phyloP scores from a whole-genome alignment of 2,888 invertebrate species.

The Nebria brevicollis region DNA sequence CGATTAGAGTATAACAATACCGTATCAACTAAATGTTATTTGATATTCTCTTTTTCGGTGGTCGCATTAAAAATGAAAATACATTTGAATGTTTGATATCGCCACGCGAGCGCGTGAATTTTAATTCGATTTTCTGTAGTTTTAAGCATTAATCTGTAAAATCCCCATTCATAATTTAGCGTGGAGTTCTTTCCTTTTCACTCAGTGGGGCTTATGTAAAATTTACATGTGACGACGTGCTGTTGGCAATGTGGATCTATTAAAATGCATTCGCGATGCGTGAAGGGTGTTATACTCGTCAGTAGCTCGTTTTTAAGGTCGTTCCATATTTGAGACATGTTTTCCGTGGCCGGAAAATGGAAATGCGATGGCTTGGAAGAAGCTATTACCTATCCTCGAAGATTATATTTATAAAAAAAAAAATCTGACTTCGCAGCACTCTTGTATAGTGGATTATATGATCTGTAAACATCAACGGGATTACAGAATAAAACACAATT shows the following conservation, averaged over 20 bases:
- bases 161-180: conserved; percentile 32
- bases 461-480: background rate
- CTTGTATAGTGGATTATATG: conserved; percentile 5
- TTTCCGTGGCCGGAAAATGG: conserved; percentile 30
- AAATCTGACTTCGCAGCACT: conserved; percentile 4
- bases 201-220: conserved; percentile 5
- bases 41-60: conserved; percentile 17
- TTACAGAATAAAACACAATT: background rate
- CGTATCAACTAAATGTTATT: background rate
- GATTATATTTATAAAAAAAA: conserved; percentile 29
- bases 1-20: conserved; percentile 17
- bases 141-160: conserved; percentile 35
- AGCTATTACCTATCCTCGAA: conserved; percentile 39
- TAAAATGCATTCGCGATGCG: conserved; percentile 14
- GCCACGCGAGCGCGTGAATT: conserved; percentile 28
- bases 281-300: conserved; percentile 25
- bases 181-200: conserved; percentile 30
- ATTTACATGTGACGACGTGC: conserved; percentile 9
- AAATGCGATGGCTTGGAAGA: conserved; percentile 43
- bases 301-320: conserved; percentile 21
- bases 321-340: conserved; percentile 24
- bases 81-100: conserved; percentile 27
- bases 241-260: background rate
- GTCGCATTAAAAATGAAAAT: conserved; percentile 33
- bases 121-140: conserved; percentile 39